These are phyloP conservation scores for Pteronotus mesoamericanus DNA, from an alignment of 2,797 vertebrate genomes.

Conservation along the genomic window DNA sequence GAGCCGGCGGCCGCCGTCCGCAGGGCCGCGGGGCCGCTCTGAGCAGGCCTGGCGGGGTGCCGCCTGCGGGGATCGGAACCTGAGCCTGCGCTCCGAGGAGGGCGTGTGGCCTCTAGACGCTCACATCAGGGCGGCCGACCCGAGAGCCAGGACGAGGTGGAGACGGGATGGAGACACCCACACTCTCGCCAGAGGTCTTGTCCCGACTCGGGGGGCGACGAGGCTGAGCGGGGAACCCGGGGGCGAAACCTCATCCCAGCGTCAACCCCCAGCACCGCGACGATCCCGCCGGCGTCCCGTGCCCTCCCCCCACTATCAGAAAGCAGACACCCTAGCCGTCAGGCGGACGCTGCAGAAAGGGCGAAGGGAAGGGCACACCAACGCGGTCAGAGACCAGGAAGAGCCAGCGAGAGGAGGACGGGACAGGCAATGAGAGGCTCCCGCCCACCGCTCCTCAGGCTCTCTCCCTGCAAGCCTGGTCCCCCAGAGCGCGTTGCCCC, in stretches of 20 bases:
- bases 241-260: not conserved
- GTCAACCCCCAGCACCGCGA: slow-evolving; percentile 15
- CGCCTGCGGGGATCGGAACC: rapidly evolving
- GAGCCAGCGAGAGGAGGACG: rapidly evolving
- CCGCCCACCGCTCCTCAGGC: not conserved
- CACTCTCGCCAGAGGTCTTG: not conserved
- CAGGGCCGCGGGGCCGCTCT: no score
- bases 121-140: rapidly evolving
- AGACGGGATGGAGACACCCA: rapidly evolving
- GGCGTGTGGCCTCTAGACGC: rapidly evolving
- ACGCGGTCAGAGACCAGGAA: slow-evolving; percentile 17
- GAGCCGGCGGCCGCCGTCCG: rapidly evolving
- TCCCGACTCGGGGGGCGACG: rapidly evolving
- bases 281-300: not conserved
- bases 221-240: not conserved
- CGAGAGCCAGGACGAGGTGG: not conserved
- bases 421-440: not conserved
- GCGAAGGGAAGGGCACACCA: slow-evolving; percentile 56
- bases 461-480: not conserved
- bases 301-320: slow-evolving; percentile 18
- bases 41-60: no score
- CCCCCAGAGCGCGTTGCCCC: not conserved
- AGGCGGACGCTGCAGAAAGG: slow-evolving; percentile 35
- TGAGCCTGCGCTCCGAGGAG: not conserved
- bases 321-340: slow-evolving; percentile 31